Evolutionary conservation across 2,888 invertebrate species (phyloP), one percentile per base, ranked within the genome.

Genomic region (Yponomeuta cagnagella): DNA sequence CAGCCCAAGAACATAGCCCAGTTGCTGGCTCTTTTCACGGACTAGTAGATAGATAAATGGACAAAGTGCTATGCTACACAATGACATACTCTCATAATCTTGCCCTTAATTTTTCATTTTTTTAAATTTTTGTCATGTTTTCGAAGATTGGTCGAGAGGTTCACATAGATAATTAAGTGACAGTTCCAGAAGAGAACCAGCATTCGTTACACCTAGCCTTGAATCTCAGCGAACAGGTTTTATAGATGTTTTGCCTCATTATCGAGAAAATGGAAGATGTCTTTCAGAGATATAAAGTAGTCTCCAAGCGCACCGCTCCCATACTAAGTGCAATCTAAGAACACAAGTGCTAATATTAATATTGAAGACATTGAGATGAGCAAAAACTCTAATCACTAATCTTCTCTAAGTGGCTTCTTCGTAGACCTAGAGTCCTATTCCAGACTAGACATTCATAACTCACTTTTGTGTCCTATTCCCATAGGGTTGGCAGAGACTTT

Each of bases 261-360:
- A 73, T 73, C 70, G 71, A 72, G 72, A 72, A 70, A 72, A 70
- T 71, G 33, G 67, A 70, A 70, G 74, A 73, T 73, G 72, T 71
- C 69, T 70, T 69, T 72, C 70, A 58, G 15, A 70, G 73, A 73
- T 75, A 58, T 58, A 58, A 58, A 58, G 52, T 73, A 73, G 72
- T 66, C 72, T 67, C 31, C 30, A 70, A 33, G 67, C 33, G 9
- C 30, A 43, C 66, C 48, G 68, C 71, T 69, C 37, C 23, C 52
- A 12, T 31, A 68, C 30, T 48, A 65, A 31, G 68, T 68, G 48
- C 48, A 31, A 52, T 68, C 31, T 52, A 68, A 6, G 10, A 52
- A 68, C 0, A 52, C 37, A 31, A 68, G 68, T 30, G 30, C 23
- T 65, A 43, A 68, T 48, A 30, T 30, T 65, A 65, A 64, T 12